Evolutionary conservation across 2,797 vertebrate species (phyloP).

Genomic region (Emys orbicularis): DNA sequence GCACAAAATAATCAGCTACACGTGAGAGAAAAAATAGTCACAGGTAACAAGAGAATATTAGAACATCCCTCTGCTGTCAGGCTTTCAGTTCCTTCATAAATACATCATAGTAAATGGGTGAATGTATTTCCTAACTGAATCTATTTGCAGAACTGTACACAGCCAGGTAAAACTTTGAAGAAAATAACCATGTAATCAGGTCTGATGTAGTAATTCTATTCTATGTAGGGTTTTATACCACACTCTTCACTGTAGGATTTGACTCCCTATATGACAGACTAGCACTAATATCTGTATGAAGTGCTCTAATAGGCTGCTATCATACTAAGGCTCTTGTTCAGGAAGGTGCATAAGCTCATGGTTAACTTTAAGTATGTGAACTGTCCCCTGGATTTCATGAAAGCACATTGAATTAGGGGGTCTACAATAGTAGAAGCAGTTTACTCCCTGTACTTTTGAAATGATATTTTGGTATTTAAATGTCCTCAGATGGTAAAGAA

Average conservation of each 20-base stretch:
- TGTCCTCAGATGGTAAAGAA: neutral
- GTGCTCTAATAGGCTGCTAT: neutral
- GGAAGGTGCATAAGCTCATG: neutral
- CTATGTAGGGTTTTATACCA: neutral
- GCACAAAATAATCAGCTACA: neutral
- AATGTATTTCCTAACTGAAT: neutral
- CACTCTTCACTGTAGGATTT: neutral
- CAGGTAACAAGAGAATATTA: neutral
- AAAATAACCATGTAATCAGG: neutral
- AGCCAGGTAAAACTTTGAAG: neutral
- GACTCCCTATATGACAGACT: neutral
- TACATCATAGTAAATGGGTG: neutral
- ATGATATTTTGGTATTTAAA: neutral
- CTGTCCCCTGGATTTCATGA: neutral
- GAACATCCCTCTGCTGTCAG: neutral
- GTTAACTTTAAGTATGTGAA: neutral
- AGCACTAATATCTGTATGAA: neutral
- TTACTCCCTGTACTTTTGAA: neutral
- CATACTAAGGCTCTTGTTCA: neutral
- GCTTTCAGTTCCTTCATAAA: neutral
- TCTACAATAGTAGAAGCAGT: neutral
- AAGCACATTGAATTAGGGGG: neutral
- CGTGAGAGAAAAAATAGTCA: neutral
- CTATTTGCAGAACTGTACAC: neutral
- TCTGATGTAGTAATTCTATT: neutral